A percentile compares a stretch with the other conserved stretches of the same genome.
phyloP scores from a whole-genome alignment of 2,888 invertebrate species.

The Criorhina ranunculi region DNA sequence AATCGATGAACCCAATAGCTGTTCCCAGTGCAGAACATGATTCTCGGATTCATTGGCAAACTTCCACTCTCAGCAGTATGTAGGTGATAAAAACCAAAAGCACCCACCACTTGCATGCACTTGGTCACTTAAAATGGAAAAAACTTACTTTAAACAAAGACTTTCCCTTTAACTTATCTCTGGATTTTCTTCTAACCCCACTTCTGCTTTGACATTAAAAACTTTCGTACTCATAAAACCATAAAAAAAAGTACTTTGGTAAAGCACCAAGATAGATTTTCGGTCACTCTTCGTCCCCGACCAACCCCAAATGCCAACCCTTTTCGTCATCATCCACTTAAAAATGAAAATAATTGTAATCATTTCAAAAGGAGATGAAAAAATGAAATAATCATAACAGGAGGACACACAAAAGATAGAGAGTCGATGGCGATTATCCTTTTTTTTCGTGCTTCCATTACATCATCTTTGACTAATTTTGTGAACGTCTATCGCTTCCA shows the following conservation, averaged over 20 bases:
- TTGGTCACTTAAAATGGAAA: conserved; percentile 6
- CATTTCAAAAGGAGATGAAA: conserved; percentile 35
- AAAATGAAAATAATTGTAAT: conserved; percentile 63
- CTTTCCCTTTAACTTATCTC: too few relatives aligned
- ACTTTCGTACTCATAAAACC: conserved; percentile 50
- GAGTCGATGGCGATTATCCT: conserved; percentile 57
- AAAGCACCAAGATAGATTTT: conserved; percentile 32
- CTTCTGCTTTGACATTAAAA: conserved; percentile 81
- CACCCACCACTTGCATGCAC: too few relatives aligned
- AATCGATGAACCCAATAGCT: too few relatives aligned
- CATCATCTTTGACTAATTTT: conserved; percentile 61
- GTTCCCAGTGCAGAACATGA: too few relatives aligned
- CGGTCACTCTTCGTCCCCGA: not conserved
- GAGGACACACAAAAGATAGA: conserved; percentile 24
- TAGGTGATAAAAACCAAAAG: too few relatives aligned
- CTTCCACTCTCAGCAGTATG: too few relatives aligned
- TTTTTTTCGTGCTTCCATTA: conserved; percentile 44
- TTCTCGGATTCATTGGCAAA: too few relatives aligned
- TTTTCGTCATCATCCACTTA: conserved; percentile 57
- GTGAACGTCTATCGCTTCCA: not conserved
- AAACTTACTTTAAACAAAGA: conserved; percentile 26
- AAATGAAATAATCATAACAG: conserved; percentile 45
- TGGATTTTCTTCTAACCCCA: too few relatives aligned
- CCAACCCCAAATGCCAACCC: conserved; percentile 27
- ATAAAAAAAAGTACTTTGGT: conserved; percentile 36